phyloP scores from a whole-genome alignment of 2,113 vertebrate species.

The Parus major region DNA sequence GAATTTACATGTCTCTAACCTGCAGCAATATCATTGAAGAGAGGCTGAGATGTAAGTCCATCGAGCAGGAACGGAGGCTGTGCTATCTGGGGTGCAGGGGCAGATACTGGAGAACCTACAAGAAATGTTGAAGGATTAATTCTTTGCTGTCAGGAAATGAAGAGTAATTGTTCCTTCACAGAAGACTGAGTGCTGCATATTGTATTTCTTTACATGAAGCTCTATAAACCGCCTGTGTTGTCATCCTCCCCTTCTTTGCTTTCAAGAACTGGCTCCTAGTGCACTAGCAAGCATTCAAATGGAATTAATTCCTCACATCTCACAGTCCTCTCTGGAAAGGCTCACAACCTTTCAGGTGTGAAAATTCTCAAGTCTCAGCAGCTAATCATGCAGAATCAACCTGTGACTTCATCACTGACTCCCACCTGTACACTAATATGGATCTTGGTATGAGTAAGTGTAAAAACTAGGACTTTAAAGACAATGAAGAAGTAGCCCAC shows the following conservation, averaged over 20 bases:
- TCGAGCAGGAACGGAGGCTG: constrained; percentile 91
- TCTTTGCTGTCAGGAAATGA: neutral
- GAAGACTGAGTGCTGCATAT: neutral
- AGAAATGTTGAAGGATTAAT: neutral
- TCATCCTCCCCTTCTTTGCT: neutral
- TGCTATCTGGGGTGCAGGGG: constrained; percentile 80
- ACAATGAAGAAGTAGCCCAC: neutral
- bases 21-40: constrained; percentile 92
- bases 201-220: neutral
- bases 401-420: neutral
- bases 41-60: constrained; percentile 87
- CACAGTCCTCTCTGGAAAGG: neutral
- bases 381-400: neutral
- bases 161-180: neutral
- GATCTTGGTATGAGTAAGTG: neutral
- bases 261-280: neutral
- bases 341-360: neutral
- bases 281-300: neutral
- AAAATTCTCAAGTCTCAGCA: neutral
- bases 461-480: neutral
- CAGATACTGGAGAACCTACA: constrained; percentile 71
- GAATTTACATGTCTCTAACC: constrained; percentile 76
- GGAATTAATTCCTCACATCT: neutral
- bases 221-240: neutral
- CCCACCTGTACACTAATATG: neutral